phyloP scores from a whole-genome alignment of 1,140 invertebrate genomes.

The Penaeus indicus region DNA sequence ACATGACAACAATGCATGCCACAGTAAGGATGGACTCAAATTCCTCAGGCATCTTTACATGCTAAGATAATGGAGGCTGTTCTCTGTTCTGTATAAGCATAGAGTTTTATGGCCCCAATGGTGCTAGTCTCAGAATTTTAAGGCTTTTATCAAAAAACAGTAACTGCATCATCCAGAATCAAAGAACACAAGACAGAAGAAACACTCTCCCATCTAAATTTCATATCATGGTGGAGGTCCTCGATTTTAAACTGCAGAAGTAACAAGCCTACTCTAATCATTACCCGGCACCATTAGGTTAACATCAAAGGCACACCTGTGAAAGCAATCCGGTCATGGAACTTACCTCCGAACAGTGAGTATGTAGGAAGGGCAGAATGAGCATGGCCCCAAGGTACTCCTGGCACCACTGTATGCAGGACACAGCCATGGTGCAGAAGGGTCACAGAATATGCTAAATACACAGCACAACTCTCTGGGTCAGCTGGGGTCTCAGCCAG shows the following conservation, averaged over 20 bases:
- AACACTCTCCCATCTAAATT: too few relatives aligned
- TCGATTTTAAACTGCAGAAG: neutral
- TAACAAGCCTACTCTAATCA: neutral
- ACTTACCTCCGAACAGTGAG: slow-evolving; percentile 77
- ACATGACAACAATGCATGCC: too few relatives aligned
- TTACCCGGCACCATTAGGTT: neutral
- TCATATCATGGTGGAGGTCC: neutral
- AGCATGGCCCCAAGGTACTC: slow-evolving; percentile 81
- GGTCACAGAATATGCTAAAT: slow-evolving; percentile 87
- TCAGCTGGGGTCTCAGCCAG: slow-evolving; percentile 71
- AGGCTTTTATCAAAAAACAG: too few relatives aligned
- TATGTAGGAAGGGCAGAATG: slow-evolving; percentile 82
- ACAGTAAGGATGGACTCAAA: too few relatives aligned
- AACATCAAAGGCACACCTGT: neutral
- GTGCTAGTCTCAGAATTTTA: too few relatives aligned
- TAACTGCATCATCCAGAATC: too few relatives aligned
- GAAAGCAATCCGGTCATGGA: too few relatives aligned
- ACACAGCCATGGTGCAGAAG: slow-evolving; percentile 85
- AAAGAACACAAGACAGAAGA: too few relatives aligned
- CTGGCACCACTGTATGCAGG: slow-evolving; percentile 84
- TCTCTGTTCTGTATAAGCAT: too few relatives aligned
- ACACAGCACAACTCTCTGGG: slow-evolving; percentile 77
- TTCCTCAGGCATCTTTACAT: too few relatives aligned
- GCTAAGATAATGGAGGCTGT: too few relatives aligned
- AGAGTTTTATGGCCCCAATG: too few relatives aligned